phyloP scores from a whole-genome alignment of 2,113 vertebrate species.

The Herpetotheres cachinnans region DNA sequence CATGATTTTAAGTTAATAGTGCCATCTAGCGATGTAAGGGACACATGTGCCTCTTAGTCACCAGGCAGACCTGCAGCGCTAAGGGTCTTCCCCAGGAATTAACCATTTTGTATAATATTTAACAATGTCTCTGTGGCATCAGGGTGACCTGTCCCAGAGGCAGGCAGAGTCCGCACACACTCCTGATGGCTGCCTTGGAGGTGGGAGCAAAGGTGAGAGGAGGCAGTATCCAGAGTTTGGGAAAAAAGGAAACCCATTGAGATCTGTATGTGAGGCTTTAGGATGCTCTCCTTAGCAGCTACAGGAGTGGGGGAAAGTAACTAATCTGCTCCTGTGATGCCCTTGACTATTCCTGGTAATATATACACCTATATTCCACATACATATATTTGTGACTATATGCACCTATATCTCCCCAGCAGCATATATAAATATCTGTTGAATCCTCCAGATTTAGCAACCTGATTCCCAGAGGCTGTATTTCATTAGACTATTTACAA shows the following conservation, averaged over 20 bases:
- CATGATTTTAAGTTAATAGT: slow-evolving; percentile 3
- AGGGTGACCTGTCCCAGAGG: background rate
- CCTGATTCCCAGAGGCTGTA: background rate
- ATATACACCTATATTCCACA: background rate
- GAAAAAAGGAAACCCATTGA: background rate
- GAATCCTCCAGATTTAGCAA: background rate
- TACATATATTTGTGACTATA: background rate
- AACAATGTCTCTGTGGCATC: background rate
- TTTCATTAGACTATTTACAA: background rate
- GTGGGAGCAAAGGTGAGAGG: background rate
- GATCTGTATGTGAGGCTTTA: background rate
- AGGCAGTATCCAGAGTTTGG: background rate
- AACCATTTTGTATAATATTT: background rate
- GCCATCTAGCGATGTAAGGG: slow-evolving; percentile 33
- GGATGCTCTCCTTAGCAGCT: background rate
- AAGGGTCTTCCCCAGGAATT: background rate
- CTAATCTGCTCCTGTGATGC: background rate
- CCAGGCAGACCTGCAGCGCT: background rate
- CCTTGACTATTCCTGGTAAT: background rate
- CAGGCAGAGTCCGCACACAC: background rate
- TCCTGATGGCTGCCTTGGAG: background rate
- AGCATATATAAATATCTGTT: background rate
- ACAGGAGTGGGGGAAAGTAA: background rate
- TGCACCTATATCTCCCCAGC: background rate
- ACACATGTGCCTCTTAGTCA: background rate